phyloP scores from a whole-genome alignment of 2,888 invertebrate genomes.

The Cheilosia vernalis region DNA sequence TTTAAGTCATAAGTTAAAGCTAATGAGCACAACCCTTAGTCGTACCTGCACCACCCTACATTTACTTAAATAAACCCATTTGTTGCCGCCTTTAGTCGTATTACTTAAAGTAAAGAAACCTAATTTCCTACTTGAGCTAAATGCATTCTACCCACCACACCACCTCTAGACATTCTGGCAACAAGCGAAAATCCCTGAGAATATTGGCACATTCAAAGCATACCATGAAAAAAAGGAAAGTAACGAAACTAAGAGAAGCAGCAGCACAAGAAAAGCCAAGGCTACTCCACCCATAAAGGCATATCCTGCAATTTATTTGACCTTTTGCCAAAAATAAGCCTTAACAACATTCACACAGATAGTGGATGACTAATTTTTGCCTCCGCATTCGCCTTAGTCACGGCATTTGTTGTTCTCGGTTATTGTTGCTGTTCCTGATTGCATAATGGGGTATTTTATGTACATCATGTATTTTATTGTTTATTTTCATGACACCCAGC shows the following conservation, averaged over 20 bases:
- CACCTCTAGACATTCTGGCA: constrained; percentile 22
- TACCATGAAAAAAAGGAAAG: constrained; percentile 6
- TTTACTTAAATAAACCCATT: constrained; percentile 7
- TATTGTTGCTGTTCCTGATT: constrained; percentile 37
- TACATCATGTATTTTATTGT: constrained; percentile 52
- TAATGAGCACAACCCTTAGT: background rate
- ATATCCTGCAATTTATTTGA: constrained; percentile 51
- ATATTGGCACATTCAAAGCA: constrained; percentile 40
- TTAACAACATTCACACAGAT: constrained; percentile 22
- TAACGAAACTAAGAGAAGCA: background rate
- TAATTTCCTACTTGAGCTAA: constrained; percentile 44
- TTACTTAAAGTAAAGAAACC: constrained; percentile 29
- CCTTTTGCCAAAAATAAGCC: constrained; percentile 60
- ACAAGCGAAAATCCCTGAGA: constrained; percentile 24
- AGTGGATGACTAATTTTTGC: constrained; percentile 55
- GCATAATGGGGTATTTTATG: constrained; percentile 53
- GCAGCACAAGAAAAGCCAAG: background rate
- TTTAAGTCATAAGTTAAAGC: too few relatives aligned
- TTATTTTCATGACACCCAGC: constrained; percentile 39
- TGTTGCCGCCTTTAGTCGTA: constrained; percentile 28
- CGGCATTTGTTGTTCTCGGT: constrained; percentile 18
- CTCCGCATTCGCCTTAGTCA: constrained; percentile 20
- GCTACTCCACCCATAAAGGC: constrained; percentile 30
- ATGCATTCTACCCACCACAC: constrained; percentile 4
- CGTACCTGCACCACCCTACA: background rate